Percentiles rank a stretch among this genome's conserved stretches.
phyloP scores from a whole-genome alignment of 2,888 invertebrate genomes.

The Caenorhabditis japonica region DNA sequence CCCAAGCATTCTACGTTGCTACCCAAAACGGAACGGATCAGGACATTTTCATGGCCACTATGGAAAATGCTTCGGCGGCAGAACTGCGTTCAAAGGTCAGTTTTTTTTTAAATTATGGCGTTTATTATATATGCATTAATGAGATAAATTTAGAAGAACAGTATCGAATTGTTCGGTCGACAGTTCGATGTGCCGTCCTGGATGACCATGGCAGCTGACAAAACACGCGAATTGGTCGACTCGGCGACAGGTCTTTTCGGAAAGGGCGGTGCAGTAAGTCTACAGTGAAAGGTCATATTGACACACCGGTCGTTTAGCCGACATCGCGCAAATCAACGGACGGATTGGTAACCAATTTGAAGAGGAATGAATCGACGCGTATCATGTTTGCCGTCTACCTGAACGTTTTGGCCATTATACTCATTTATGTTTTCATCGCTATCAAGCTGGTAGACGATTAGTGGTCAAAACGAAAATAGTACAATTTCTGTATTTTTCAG shows the following conservation, averaged over 20 bases:
- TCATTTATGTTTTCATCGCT: constrained; percentile 35
- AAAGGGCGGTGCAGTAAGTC: constrained; percentile 39
- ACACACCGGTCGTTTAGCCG: constrained; percentile 23
- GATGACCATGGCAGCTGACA: constrained; percentile 41
- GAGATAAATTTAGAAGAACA: constrained; percentile 7
- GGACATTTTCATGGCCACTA: too few relatives aligned
- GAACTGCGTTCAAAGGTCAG: constrained; percentile 24
- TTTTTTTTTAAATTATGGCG: too few relatives aligned
- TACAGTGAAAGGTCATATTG: constrained; percentile 17
- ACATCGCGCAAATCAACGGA: constrained; percentile 39
- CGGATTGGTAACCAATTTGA: constrained; percentile 27
- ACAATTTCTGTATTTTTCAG: constrained; percentile 11
- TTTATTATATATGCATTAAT: too few relatives aligned
- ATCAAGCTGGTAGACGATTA: constrained; percentile 27
- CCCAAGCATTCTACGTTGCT: constrained; percentile 4
- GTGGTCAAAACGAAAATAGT: neutral
- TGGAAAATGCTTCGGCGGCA: too few relatives aligned
- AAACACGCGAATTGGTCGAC: constrained; percentile 41
- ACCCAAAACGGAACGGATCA: neutral
- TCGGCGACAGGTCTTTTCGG: constrained; percentile 35
- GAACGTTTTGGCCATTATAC: constrained; percentile 30
- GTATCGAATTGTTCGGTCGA: constrained; percentile 45
- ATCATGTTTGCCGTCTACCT: constrained; percentile 40
- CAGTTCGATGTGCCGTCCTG: constrained; percentile 20
- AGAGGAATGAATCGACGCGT: constrained; percentile 28